Percentiles rank a stretch among this genome's conserved stretches.
phyloP scores from a whole-genome alignment of 2,113 vertebrate genomes.

The Hippocampus mohnikei region DNA sequence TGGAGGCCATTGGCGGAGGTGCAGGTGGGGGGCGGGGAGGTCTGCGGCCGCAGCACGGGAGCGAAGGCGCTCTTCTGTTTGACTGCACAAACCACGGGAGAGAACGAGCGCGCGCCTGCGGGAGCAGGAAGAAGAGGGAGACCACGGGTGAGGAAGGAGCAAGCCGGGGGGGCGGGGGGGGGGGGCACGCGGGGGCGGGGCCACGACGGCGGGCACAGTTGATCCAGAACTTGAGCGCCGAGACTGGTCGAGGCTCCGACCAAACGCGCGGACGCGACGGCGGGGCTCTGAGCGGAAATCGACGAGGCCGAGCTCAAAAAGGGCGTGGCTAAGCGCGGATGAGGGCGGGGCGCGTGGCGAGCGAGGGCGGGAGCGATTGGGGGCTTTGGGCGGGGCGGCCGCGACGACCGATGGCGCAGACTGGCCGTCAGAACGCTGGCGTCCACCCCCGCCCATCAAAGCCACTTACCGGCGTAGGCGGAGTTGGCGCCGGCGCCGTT shows the following conservation, averaged over 20 bases:
- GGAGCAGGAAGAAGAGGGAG: conserved; percentile 49
- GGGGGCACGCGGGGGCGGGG: conserved; percentile 11
- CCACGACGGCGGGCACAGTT: conserved; percentile 65
- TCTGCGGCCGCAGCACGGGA: conserved; percentile 89
- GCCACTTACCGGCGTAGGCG: conserved; percentile 73
- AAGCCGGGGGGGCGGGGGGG: conserved; percentile 27
- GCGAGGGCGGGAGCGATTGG: too few species aligned
- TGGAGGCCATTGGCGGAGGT: conserved; percentile 88
- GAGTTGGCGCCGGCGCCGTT: conserved; percentile 91
- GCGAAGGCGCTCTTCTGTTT: conserved; percentile 99
- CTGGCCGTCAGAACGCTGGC: too few species aligned
- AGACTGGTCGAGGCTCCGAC: too few species aligned
- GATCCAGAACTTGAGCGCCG: conserved; percentile 73
- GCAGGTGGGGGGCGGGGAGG: conserved; percentile 88
- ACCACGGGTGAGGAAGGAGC: conserved; percentile 71
- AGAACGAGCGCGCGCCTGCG: conserved; percentile 89
- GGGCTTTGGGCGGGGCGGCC: too few species aligned
- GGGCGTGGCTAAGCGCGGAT: too few species aligned
- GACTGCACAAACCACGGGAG: conserved; percentile 92
- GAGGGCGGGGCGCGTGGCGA: too few species aligned
- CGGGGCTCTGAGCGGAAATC: too few species aligned
- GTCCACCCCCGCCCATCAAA: too few species aligned
- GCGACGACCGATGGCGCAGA: too few species aligned
- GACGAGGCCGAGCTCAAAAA: too few species aligned
- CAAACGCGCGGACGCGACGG: too few species aligned